These are phyloP conservation scores for Oncorhynchus tshawytscha DNA, from an alignment of 2,113 vertebrate genomes.

Conservation along the genomic window DNA sequence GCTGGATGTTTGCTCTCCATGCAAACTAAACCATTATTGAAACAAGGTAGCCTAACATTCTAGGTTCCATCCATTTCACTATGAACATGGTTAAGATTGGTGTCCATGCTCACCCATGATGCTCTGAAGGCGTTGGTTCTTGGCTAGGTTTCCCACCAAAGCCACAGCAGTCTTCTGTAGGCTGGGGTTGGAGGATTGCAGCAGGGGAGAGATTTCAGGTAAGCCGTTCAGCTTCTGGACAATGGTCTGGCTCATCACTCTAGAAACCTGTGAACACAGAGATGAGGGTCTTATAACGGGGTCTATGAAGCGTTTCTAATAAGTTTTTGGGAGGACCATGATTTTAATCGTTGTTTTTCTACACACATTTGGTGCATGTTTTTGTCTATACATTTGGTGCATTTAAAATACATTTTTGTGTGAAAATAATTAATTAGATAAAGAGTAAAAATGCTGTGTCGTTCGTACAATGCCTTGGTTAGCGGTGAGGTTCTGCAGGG, in stretches of 20 bases:
- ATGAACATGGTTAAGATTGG: too few relatives aligned
- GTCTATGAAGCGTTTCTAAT: background rate
- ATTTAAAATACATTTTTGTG: too few relatives aligned
- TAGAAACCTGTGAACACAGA: slow-evolving; percentile 75
- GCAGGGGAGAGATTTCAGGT: slow-evolving; percentile 71
- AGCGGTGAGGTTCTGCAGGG: slow-evolving; percentile 92
- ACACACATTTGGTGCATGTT: too few relatives aligned
- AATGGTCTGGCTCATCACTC: slow-evolving; percentile 81
- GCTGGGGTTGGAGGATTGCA: slow-evolving; percentile 74
- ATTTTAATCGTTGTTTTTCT: too few relatives aligned
- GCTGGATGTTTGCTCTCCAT: too few relatives aligned
- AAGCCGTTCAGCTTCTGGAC: slow-evolving; percentile 80
- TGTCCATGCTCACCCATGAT: slow-evolving; percentile 75
- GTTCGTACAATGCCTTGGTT: slow-evolving; percentile 59
- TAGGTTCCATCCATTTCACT: too few relatives aligned
- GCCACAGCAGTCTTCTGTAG: slow-evolving; percentile 80
- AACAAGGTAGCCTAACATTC: too few relatives aligned
- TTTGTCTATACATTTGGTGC: too few relatives aligned
- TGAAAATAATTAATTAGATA: too few relatives aligned
- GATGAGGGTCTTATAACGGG: background rate
- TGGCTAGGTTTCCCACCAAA: slow-evolving; percentile 86
- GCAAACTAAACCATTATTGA: too few relatives aligned
- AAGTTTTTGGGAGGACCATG: too few relatives aligned
- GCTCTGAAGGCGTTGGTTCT: slow-evolving; percentile 74
- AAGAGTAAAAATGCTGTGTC: too few relatives aligned